These are phyloP conservation scores for Onthophagus sagittarius DNA, from an alignment of 2,888 invertebrate genomes.

Conservation along the genomic window DNA sequence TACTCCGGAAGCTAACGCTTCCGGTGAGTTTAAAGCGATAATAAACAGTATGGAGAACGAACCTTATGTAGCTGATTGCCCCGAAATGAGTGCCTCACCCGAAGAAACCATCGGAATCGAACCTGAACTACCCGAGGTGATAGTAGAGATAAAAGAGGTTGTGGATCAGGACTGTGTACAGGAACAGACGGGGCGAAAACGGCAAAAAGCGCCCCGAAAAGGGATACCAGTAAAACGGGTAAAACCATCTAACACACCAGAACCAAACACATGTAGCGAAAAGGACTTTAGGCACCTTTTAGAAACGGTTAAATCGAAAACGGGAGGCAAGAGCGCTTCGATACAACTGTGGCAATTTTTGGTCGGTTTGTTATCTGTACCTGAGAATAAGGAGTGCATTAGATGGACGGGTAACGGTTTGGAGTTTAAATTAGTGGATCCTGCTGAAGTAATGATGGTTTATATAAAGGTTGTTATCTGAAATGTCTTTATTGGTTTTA, in stretches of 20 bases:
- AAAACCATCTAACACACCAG: not conserved
- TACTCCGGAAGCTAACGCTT: slow-evolving; percentile 10
- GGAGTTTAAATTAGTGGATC: slow-evolving; percentile 92
- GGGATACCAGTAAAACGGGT: slow-evolving; percentile 1
- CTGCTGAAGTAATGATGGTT: slow-evolving; percentile 70
- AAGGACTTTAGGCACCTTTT: slow-evolving; percentile 1
- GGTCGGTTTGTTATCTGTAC: slow-evolving; percentile 71
- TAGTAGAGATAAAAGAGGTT: not conserved
- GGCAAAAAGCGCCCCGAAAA: not conserved
- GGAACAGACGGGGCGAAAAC: not conserved
- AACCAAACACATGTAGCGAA: not conserved
- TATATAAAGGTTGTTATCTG: not conserved
- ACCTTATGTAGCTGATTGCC: not conserved
- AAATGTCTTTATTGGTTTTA: slow-evolving; percentile 40
- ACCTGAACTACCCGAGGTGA: not conserved
- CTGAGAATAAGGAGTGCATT: slow-evolving; percentile 72
- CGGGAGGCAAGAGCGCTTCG: slow-evolving; percentile 54
- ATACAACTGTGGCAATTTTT: slow-evolving; percentile 93
- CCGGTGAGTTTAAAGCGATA: slow-evolving; percentile 7
- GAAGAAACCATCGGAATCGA: not conserved
- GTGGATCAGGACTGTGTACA: not conserved
- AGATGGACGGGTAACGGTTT: slow-evolving; percentile 93
- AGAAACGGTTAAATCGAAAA: slow-evolving; percentile 3
- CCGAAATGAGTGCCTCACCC: not conserved
- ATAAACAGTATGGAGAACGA: slow-evolving; percentile 12